A percentile compares a stretch with the other conserved stretches of the same genome.
phyloP scores from a whole-genome alignment of 1,140 invertebrate species.

The Phocides pigmalion region DNA sequence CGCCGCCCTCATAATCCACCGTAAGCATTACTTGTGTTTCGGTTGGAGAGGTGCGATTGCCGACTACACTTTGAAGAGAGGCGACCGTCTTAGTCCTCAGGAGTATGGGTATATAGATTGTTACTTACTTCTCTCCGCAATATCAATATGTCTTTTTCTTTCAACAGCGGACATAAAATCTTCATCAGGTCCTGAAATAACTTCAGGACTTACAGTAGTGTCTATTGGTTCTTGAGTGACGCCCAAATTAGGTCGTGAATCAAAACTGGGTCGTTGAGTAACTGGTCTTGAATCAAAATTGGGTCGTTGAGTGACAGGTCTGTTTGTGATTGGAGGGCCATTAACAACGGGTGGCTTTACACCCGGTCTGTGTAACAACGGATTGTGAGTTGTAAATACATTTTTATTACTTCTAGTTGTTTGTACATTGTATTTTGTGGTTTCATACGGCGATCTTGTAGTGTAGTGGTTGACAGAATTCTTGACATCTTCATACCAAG shows the following conservation, averaged over 20 bases:
- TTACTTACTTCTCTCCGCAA: constrained; percentile 68
- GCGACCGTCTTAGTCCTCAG: too few species aligned
- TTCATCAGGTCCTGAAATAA: constrained; percentile 61
- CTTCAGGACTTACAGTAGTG: constrained; percentile 39
- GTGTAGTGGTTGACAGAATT: constrained; percentile 40
- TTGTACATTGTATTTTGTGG: constrained; percentile 23
- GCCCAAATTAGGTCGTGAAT: too few species aligned
- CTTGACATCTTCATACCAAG: constrained; percentile 31
- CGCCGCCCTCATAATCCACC: too few species aligned
- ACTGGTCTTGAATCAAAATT: constrained; percentile 45
- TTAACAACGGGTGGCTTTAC: constrained; percentile 56
- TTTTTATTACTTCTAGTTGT: constrained; percentile 20
- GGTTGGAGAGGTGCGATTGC: too few species aligned
- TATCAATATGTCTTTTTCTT: constrained; percentile 54
- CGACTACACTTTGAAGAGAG: too few species aligned
- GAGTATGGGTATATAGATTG: too few species aligned
- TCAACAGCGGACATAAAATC: constrained; percentile 58
- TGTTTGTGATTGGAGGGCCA: constrained; percentile 69
- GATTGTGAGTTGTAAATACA: constrained; percentile 47
- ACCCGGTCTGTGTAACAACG: constrained; percentile 49
- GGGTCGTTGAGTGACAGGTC: constrained; percentile 45
- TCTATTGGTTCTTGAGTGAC: constrained; percentile 16
- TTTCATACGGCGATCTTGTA: constrained; percentile 29
- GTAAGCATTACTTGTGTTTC: too few species aligned
- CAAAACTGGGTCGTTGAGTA: constrained; percentile 35